Conservation (phyloP, 2,888 invertebrate species). For the Lasiommata megera region DNA sequence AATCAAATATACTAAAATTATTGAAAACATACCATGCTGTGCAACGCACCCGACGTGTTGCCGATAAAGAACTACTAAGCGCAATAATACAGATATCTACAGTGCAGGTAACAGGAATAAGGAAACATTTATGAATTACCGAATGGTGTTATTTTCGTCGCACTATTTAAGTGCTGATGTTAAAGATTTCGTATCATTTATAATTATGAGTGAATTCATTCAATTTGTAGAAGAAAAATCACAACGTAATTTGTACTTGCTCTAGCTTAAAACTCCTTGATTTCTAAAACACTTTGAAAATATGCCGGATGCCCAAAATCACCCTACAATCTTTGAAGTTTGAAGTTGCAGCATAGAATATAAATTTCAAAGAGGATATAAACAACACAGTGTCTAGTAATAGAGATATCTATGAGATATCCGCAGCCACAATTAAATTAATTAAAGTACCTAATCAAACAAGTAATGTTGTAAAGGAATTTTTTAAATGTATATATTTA, state of each 20-base stretch:
- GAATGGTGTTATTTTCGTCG: slow-evolving; percentile 6
- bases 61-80: slow-evolving; percentile 8
- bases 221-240: not conserved
- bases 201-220: not conserved
- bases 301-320: too few relatives aligned
- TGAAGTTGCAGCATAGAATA: too few relatives aligned
- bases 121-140: slow-evolving; percentile 6
- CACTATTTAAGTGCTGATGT: not conserved
- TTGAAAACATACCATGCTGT: slow-evolving; percentile 26
- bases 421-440: too few relatives aligned
- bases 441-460: too few relatives aligned
- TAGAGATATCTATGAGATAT: too few relatives aligned
- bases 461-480: too few relatives aligned
- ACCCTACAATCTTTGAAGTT: too few relatives aligned
- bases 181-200: not conserved
- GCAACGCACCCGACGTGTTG: slow-evolving; percentile 16
- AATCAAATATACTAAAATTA: slow-evolving; percentile 20
- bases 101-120: not conserved
- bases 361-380: too few relatives aligned
- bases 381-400: too few relatives aligned
- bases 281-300: too few relatives aligned
- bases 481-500: too few relatives aligned
- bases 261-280: too few relatives aligned
- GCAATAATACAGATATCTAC: not conserved
- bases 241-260: not conserved